Percentiles rank a stretch among this genome's conserved stretches.
phyloP scores from a whole-genome alignment of 2,113 vertebrate species.

The Tupaia chinensis region DNA sequence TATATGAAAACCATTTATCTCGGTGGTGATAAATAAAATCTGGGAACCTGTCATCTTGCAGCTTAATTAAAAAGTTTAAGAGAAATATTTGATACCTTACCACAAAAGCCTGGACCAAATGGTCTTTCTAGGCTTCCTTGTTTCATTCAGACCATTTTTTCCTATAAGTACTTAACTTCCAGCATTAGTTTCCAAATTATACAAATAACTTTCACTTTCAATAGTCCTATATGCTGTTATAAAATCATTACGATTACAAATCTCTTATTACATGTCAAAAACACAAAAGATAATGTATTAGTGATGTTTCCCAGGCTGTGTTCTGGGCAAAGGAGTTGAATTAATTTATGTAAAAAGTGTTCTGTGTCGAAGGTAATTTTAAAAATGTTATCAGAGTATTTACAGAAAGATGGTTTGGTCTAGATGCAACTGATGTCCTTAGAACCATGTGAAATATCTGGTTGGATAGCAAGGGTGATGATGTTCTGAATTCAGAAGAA shows the following conservation, averaged over 20 bases:
- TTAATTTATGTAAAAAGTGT: background rate
- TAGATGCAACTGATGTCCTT: background rate
- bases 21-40: slow-evolving; percentile 74
- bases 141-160: slow-evolving; percentile 4
- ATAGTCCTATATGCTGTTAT: background rate
- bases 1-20: slow-evolving; percentile 79
- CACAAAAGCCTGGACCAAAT: slow-evolving; percentile 56
- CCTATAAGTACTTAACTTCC: slow-evolving; percentile 48
- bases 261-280: slow-evolving; percentile 47
- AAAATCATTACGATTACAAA: background rate
- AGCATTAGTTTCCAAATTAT: slow-evolving; percentile 27
- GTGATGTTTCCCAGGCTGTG: background rate
- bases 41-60: slow-evolving; percentile 75
- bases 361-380: slow-evolving; percentile 49
- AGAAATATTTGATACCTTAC: slow-evolving; percentile 65
- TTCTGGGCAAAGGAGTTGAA: background rate
- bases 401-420: slow-evolving; percentile 41
- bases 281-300: background rate
- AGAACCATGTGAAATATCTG: background rate
- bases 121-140: slow-evolving; percentile 3
- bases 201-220: slow-evolving; percentile 20
- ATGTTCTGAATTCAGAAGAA: slow-evolving; percentile 23
- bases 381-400: background rate
- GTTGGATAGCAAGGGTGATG: background rate
- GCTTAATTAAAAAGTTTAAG: slow-evolving; percentile 80